Evolutionary conservation across 2,797 vertebrate genomes (phyloP).

Genomic region (Thripadectes ignobilis): DNA sequence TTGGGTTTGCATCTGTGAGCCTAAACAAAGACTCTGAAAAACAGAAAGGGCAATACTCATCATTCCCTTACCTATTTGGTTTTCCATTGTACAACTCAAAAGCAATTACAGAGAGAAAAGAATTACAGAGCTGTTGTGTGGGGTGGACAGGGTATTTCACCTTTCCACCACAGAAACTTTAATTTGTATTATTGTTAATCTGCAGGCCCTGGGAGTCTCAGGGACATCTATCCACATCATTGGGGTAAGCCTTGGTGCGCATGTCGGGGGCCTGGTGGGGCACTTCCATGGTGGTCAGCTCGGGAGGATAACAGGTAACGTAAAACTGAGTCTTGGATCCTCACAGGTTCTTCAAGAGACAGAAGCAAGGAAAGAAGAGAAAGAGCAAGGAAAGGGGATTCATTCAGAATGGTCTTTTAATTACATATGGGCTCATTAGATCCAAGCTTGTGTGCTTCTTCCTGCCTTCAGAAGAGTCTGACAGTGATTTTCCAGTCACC

Average conservation of each 20-base stretch:
- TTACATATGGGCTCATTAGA: not conserved
- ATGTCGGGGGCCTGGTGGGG: slow-evolving; percentile 90
- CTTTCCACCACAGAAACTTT: not conserved
- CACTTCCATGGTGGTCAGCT: slow-evolving; percentile 87
- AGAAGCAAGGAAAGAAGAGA: no score
- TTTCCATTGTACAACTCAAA: not conserved
- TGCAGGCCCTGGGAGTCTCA: slow-evolving; percentile 81
- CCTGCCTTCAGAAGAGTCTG: not conserved
- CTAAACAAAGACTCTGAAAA: not conserved
- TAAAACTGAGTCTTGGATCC: not conserved
- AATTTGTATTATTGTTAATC: not conserved
- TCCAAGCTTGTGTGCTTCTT: not conserved
- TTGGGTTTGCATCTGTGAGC: not conserved
- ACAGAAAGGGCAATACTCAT: not conserved
- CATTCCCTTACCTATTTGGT: not conserved
- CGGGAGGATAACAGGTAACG: slow-evolving; percentile 91
- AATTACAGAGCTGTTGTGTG: not conserved
- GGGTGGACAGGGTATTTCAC: not conserved
- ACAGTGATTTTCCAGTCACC: not conserved
- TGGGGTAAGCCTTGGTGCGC: slow-evolving; percentile 92
- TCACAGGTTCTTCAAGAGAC: not conserved
- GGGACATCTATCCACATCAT: slow-evolving; percentile 90
- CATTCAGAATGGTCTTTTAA: not conserved
- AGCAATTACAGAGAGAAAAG: not conserved
- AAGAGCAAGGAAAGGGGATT: not conserved